Evolutionary conservation across 2,888 invertebrate genomes (phyloP).

Genomic region (Xestia xanthographa): DNA sequence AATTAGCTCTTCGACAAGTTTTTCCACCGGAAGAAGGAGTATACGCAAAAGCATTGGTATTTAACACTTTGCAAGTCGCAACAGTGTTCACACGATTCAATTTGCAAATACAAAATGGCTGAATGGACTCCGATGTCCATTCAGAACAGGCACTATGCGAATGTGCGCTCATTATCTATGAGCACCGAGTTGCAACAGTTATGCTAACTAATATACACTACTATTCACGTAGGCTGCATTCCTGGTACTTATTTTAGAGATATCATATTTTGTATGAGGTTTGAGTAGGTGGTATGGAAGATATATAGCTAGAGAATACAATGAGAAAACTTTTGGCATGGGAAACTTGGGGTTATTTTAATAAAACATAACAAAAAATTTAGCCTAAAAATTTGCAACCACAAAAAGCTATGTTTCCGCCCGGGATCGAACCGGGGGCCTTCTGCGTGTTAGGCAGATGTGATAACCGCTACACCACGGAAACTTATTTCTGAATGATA

Average conservation of each 20-base stretch:
- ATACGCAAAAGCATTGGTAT: slow-evolving; percentile 8
- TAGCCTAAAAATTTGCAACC: neutral
- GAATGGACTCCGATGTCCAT: slow-evolving; percentile 23
- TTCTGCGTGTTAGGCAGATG: slow-evolving; percentile 98
- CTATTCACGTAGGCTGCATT: slow-evolving; percentile 32
- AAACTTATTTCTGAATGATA: fast-evolving
- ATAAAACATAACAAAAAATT: too few relatives aligned
- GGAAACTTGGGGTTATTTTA: neutral
- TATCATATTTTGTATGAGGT: slow-evolving; percentile 1
- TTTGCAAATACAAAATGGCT: slow-evolving; percentile 52
- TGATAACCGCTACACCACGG: slow-evolving; percentile 97
- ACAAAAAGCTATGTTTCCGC: slow-evolving; percentile 92
- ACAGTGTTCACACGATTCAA: slow-evolving; percentile 55
- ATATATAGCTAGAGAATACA: neutral
- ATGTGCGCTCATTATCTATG: slow-evolving; percentile 48
- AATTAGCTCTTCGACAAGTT: neutral
- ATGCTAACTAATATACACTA: slow-evolving; percentile 35
- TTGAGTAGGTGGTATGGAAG: too few relatives aligned
- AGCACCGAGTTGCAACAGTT: slow-evolving; percentile 27
- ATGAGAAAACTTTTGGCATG: neutral
- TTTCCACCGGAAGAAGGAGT: neutral
- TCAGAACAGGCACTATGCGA: slow-evolving; percentile 53
- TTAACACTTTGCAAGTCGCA: slow-evolving; percentile 4
- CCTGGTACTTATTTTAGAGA: slow-evolving; percentile 6
- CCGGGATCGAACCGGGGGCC: slow-evolving; percentile 97